Evolutionary conservation across 2,888 invertebrate species (phyloP).

Genomic region (Troilus luridus): DNA sequence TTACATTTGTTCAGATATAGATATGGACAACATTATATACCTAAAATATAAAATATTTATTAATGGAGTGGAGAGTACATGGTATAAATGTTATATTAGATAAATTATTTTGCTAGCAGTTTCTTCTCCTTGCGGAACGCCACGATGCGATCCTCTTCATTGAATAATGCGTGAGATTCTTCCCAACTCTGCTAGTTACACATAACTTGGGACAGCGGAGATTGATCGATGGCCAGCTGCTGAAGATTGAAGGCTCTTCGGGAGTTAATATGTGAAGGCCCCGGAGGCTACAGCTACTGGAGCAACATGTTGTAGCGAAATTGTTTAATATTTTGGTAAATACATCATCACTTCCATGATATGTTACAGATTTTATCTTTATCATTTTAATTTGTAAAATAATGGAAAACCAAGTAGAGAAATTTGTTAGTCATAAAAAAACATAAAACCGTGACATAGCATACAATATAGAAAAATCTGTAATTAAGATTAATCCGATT

Average conservation of each 20-base stretch:
- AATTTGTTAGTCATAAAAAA: too few relatives aligned
- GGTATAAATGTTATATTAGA: too few relatives aligned
- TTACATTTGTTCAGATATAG: too few relatives aligned
- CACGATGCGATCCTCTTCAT: neutral
- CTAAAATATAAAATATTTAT: too few relatives aligned
- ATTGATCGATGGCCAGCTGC: constrained; percentile 21
- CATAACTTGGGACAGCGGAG: constrained; percentile 33
- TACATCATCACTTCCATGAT: neutral
- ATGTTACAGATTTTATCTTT: neutral
- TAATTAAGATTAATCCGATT: neutral
- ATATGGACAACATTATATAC: too few relatives aligned
- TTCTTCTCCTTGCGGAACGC: neutral
- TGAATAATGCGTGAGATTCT: constrained; percentile 16
- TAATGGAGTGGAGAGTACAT: too few relatives aligned
- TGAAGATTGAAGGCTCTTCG: neutral
- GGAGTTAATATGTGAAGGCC: constrained; percentile 17
- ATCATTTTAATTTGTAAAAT: too few relatives aligned
- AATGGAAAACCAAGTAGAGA: too few relatives aligned
- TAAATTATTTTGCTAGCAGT: neutral
- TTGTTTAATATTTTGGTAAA: neutral
- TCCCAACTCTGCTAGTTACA: neutral
- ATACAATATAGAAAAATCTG: too few relatives aligned
- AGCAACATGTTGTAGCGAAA: neutral
- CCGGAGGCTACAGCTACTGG: neutral
- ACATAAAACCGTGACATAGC: too few relatives aligned